These are phyloP conservation scores for Hypsibius dujardini DNA, from an alignment of 1,140 invertebrate genomes.

Conservation along the genomic window DNA sequence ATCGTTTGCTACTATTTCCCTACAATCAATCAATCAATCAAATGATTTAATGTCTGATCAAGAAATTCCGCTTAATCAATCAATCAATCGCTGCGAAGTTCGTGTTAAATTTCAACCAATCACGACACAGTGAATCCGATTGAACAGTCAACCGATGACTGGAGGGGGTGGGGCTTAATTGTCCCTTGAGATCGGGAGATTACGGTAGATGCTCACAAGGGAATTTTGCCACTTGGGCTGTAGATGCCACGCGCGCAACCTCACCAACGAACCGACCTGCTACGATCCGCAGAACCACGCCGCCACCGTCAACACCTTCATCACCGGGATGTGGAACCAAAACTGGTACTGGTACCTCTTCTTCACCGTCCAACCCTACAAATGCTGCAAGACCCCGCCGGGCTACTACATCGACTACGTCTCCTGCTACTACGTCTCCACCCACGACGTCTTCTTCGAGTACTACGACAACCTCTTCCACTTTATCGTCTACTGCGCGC, in stretches of 20 bases:
- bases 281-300: not conserved
- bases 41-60: too few species aligned
- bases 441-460: not conserved
- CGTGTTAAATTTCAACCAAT: too few species aligned
- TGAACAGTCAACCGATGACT: too few species aligned
- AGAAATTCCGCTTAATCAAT: too few species aligned
- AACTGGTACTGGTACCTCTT: not conserved
- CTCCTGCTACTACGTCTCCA: not conserved
- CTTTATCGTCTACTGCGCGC: not conserved
- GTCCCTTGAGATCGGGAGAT: too few species aligned
- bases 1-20: too few species aligned
- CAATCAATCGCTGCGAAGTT: too few species aligned
- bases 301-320: slow-evolving; percentile 4
- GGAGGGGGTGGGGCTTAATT: too few species aligned
- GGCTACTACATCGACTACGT: slow-evolving; percentile 9
- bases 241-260: not conserved
- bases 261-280: not conserved
- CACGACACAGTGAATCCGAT: too few species aligned
- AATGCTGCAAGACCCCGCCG: slow-evolving; percentile 8
- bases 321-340: not conserved
- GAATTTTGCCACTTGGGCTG: not conserved
- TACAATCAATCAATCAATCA: too few species aligned
- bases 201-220: too few species aligned
- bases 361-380: slow-evolving; percentile 4
- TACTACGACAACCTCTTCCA: not conserved